These are phyloP conservation scores for Belonocnema kinseyi DNA, from an alignment of 1,140 invertebrate genomes.

Conservation along the genomic window DNA sequence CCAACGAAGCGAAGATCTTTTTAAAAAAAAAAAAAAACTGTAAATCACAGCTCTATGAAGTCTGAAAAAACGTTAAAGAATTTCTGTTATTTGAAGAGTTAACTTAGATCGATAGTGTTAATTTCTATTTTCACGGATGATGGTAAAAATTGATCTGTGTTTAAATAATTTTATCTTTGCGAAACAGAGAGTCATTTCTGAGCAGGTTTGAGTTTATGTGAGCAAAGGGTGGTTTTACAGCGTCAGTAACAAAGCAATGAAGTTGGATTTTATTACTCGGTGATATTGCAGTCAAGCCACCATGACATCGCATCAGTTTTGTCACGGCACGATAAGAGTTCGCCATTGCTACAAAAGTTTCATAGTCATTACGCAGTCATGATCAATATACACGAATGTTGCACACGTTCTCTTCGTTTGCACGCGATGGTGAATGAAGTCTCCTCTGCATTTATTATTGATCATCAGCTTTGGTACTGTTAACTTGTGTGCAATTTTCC, in stretches of 20 bases:
- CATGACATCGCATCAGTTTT: not conserved
- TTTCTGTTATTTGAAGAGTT: too few relatives aligned
- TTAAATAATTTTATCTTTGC: conserved; percentile 7
- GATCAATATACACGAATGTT: conserved; percentile 16
- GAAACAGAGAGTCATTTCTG: not conserved
- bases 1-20: too few relatives aligned
- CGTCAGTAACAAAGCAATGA: conserved; percentile 1
- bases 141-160: too few relatives aligned
- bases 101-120: too few relatives aligned
- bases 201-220: not conserved
- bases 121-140: too few relatives aligned
- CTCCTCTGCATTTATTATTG: conserved; percentile 1
- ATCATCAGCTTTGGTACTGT: not conserved
- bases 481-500: not conserved
- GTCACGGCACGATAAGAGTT: not conserved
- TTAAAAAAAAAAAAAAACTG: too few relatives aligned
- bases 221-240: not conserved
- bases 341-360: not conserved
- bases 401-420: not conserved
- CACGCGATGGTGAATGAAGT: not conserved
- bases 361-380: conserved; percentile 2
- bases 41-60: too few relatives aligned
- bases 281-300: not conserved
- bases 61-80: too few relatives aligned
- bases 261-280: not conserved